phyloP scores from a whole-genome alignment of 2,797 vertebrate species.

The Margarornis squamiger region DNA sequence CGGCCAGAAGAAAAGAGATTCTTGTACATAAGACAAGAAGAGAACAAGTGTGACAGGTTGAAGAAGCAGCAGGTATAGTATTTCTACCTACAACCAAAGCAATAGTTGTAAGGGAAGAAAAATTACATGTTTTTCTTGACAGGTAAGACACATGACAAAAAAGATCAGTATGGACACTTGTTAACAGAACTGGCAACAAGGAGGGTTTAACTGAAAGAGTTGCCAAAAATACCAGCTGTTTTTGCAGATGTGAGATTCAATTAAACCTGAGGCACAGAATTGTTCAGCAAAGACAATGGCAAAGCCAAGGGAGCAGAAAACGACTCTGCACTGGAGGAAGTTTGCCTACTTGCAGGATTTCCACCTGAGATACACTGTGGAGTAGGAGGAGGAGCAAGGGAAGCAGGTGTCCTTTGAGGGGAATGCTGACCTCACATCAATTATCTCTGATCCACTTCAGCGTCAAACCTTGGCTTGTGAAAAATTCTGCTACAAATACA shows the following conservation, averaged over 20 bases:
- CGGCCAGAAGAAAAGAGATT: background rate
- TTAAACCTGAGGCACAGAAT: background rate
- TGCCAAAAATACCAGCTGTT: background rate
- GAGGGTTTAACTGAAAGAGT: background rate
- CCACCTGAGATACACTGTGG: background rate
- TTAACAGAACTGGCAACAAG: background rate
- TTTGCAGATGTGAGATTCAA: background rate
- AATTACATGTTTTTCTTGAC: background rate
- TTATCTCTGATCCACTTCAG: too few relatives aligned
- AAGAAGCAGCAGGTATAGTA: background rate
- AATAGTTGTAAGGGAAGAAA: background rate
- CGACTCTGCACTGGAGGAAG: background rate
- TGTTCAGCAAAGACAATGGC: background rate
- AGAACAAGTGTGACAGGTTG: background rate
- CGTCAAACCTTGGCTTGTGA: background rate
- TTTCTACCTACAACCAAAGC: background rate
- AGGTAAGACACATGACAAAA: background rate
- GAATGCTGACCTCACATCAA: accelerated
- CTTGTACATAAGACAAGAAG: background rate
- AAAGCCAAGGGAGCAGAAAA: background rate
- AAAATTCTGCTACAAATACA: background rate
- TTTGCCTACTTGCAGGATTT: background rate
- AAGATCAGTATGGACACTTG: background rate
- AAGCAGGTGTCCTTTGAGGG: background rate
- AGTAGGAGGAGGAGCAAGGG: background rate